Conservation (phyloP, 2,113 vertebrate species). For the Anser cygnoides region DNA sequence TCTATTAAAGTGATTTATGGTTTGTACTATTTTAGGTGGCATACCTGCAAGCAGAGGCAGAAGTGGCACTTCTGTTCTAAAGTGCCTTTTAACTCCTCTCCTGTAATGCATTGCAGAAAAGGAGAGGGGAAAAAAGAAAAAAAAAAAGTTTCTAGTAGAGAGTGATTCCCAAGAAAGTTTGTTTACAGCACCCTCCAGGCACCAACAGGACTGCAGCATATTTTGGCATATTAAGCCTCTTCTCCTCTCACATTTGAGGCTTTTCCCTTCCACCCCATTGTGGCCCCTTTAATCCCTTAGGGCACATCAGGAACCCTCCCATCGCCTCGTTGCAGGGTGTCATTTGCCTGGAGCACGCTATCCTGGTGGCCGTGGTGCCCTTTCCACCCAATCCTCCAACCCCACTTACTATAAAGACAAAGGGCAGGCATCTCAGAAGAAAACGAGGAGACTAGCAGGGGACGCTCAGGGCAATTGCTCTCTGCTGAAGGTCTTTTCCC, state of each 20-base stretch:
- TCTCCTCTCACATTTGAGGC: not conserved
- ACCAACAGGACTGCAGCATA: not conserved
- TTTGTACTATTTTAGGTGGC: not conserved
- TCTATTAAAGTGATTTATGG: slow-evolving; percentile 1
- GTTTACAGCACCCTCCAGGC: not conserved
- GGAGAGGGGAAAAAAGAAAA: accelerated
- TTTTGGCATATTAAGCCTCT: not conserved
- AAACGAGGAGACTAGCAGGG: accelerated
- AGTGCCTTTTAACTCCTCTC: not conserved
- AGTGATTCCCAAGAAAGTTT: not conserved
- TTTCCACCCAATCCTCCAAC: not conserved
- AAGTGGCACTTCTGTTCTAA: not conserved
- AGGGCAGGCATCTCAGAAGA: not conserved
- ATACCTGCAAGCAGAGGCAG: not conserved
- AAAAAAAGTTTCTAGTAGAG: not conserved
- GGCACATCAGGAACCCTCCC: not conserved
- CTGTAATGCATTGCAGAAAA: not conserved
- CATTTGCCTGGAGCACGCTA: not conserved
- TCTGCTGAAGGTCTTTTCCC: not conserved
- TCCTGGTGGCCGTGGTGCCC: not conserved
- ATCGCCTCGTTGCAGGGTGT: accelerated
- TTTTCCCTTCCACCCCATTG: not conserved
- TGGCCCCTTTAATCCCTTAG: not conserved
- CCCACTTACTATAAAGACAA: not conserved
- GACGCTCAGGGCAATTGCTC: not conserved